Conservation (phyloP, 2,888 invertebrate genomes). For the Archips xylosteana region DNA sequence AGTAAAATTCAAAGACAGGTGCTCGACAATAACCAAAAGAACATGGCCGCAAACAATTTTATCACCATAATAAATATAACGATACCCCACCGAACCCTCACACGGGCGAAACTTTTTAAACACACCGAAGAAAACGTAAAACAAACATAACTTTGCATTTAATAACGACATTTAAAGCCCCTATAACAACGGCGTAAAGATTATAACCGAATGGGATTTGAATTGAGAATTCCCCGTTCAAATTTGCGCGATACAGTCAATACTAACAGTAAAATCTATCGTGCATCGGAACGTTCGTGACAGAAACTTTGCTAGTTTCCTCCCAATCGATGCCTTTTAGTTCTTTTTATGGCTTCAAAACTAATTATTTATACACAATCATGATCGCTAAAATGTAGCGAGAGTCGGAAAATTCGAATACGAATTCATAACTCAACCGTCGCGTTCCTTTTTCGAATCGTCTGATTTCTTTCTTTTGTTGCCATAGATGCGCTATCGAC, state of each 20-base stretch:
- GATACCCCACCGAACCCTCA: slow-evolving; percentile 64
- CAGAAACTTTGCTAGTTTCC: slow-evolving; percentile 68
- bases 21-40: slow-evolving; percentile 70
- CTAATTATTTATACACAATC: slow-evolving; percentile 75
- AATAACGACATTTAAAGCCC: slow-evolving; percentile 42
- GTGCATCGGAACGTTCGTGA: slow-evolving; percentile 78
- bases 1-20: slow-evolving; percentile 69
- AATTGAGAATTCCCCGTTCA: slow-evolving; percentile 43
- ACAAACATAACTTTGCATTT: slow-evolving; percentile 50
- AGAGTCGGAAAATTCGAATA: slow-evolving; percentile 53
- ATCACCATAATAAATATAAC: slow-evolving; percentile 79
- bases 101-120: slow-evolving; percentile 66
- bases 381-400: slow-evolving; percentile 49
- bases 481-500: slow-evolving; percentile 71
- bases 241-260: slow-evolving; percentile 49
- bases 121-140: slow-evolving; percentile 61
- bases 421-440: slow-evolving; percentile 51
- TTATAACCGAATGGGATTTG: slow-evolving; percentile 47
- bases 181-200: slow-evolving; percentile 51
- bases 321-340: slow-evolving; percentile 76
- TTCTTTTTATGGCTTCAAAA: slow-evolving; percentile 62
- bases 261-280: slow-evolving; percentile 78
- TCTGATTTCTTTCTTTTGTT: slow-evolving; percentile 68
- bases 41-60: slow-evolving; percentile 82
- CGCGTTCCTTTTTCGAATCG: slow-evolving; percentile 68